These are phyloP conservation scores for Pantherophis guttatus DNA, from an alignment of 2,113 vertebrate species.

Conservation along the genomic window DNA sequence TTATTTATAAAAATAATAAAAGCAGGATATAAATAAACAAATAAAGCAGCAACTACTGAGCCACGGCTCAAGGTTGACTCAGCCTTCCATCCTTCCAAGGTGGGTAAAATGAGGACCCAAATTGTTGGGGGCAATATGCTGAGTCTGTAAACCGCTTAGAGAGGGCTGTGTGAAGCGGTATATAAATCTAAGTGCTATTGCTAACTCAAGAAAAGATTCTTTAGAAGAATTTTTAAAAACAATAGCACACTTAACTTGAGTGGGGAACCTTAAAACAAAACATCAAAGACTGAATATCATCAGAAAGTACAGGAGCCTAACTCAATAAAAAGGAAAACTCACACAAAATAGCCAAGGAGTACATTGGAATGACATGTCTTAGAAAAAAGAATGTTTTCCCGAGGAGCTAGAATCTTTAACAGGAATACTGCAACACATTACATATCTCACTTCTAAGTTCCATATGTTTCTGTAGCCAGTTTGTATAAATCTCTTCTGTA, in stretches of 20 bases:
- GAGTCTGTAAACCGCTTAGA: too few species aligned
- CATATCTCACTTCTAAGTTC: neutral
- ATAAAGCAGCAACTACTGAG: neutral
- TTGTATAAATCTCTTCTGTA: neutral
- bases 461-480: neutral
- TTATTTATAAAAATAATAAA: neutral
- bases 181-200: too few species aligned
- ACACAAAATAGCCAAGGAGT: neutral
- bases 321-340: neutral
- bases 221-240: neutral
- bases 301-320: neutral
- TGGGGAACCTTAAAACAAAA: neutral
- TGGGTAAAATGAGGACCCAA: too few species aligned
- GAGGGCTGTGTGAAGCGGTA: too few species aligned
- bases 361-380: neutral
- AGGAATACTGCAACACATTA: neutral
- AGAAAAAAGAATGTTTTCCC: neutral
- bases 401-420: neutral
- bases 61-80: too few species aligned
- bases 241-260: neutral
- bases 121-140: too few species aligned
- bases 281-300: neutral
- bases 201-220: neutral
- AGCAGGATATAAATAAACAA: neutral
- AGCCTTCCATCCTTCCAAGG: too few species aligned